Percentiles rank a stretch among this genome's conserved stretches.
These are phyloP conservation scores for Drosophila prostipennis DNA, from an alignment of 2,888 invertebrate genomes.

Conservation along the genomic window DNA sequence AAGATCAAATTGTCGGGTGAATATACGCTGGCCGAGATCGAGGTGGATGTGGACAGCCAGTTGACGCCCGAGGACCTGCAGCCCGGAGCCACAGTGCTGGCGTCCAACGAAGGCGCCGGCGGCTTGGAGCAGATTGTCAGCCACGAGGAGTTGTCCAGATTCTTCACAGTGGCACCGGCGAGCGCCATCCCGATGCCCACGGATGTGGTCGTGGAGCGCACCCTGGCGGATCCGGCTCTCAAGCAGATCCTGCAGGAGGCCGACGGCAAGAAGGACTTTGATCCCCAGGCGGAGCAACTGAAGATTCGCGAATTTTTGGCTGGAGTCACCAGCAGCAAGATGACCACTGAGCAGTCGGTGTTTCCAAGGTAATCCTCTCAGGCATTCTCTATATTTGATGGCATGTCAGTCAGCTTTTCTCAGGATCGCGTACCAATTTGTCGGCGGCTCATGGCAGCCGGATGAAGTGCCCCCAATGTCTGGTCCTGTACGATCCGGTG, in stretches of 20 bases:
- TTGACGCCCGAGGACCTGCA: slow-evolving; percentile 40
- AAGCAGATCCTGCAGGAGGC: slow-evolving; percentile 55
- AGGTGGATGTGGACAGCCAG: slow-evolving; percentile 41
- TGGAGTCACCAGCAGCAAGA: slow-evolving; percentile 40
- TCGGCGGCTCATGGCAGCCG: slow-evolving; percentile 23
- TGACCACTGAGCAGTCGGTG: slow-evolving; percentile 20
- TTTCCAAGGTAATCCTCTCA: slow-evolving; percentile 14
- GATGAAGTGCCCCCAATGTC: slow-evolving; percentile 79
- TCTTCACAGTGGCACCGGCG: slow-evolving; percentile 28
- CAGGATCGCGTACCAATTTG: slow-evolving; percentile 9
- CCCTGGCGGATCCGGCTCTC: slow-evolving; percentile 56
- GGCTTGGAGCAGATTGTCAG: slow-evolving; percentile 33
- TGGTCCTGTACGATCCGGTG: slow-evolving; percentile 65
- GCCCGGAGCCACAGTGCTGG: slow-evolving; percentile 55
- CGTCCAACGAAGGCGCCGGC: slow-evolving; percentile 48
- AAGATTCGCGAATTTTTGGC: slow-evolving; percentile 75
- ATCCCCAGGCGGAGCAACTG: slow-evolving; percentile 70
- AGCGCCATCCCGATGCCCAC: slow-evolving; percentile 23
- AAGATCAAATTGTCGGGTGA: slow-evolving; percentile 17
- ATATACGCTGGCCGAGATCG: slow-evolving; percentile 60
- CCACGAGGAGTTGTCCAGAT: slow-evolving; percentile 43
- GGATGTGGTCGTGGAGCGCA: slow-evolving; percentile 57
- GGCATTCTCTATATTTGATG: no score
- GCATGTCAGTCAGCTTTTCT: no score
- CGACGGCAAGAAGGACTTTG: slow-evolving; percentile 53